phyloP scores from a whole-genome alignment of 2,888 invertebrate species.

The Monochamus alternatus region DNA sequence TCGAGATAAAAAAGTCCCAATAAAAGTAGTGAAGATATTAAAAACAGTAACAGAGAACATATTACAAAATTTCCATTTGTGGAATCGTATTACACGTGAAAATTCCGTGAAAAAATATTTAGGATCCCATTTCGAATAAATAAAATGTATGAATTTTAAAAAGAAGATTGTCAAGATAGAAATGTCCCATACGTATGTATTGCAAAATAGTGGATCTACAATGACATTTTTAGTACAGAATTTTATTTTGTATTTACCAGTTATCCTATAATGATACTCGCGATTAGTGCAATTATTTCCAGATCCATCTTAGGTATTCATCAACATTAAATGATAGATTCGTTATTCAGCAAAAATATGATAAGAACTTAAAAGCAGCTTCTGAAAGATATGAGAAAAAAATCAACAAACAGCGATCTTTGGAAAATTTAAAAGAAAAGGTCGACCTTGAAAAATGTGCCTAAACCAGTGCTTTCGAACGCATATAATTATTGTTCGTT shows the following conservation, averaged over 20 bases:
- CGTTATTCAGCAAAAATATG: conserved; percentile 34
- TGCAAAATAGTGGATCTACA: conserved; percentile 47
- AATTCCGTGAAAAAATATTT: conserved; percentile 44
- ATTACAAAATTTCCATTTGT: conserved; percentile 44
- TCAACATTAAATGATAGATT: conserved; percentile 33
- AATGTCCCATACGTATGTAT: conserved; percentile 32
- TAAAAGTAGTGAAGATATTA: conserved; percentile 39
- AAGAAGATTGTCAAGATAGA: conserved; percentile 21
- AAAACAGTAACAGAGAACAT: conserved; percentile 37
- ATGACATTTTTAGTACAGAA: conserved; percentile 48
- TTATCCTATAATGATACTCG: conserved; percentile 45
- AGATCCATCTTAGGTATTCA: conserved; percentile 19
- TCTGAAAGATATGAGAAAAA: conserved; percentile 45
- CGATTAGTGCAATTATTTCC: conserved; percentile 37
- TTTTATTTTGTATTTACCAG: conserved; percentile 41
- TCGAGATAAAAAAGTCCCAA: conserved; percentile 39
- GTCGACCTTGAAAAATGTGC: conserved; percentile 51
- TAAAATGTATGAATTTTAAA: conserved; percentile 43
- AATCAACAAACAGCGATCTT: conserved; percentile 29
- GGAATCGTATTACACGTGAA: conserved; percentile 45
- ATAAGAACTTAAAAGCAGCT: conserved; percentile 45
- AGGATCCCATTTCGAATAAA: conserved; percentile 44
- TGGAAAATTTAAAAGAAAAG: conserved; percentile 35
- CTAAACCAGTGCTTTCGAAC: conserved; percentile 47
- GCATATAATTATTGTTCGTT: conserved; percentile 49